Evolutionary conservation across 2,888 invertebrate genomes (phyloP), one percentile per base, ranked within the genome.

Genomic region (Hylaea fasciaria): DNA sequence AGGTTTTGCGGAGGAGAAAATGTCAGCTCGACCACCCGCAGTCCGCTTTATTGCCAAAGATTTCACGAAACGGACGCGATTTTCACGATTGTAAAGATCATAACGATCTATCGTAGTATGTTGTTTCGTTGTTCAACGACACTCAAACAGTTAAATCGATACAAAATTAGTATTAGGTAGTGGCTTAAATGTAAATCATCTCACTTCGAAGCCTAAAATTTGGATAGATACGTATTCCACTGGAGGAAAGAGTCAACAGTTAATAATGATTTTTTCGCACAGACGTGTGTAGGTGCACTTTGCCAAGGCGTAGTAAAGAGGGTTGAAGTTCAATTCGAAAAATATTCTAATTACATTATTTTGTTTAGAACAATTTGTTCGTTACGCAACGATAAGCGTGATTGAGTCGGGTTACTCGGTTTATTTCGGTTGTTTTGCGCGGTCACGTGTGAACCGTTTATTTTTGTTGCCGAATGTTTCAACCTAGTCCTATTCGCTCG

Each of bases 391-490:
- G 66, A 69, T 65, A 72, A 71, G 68, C 72, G 70, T 69, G 66
- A 80, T 78, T 76, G 72, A 72, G 71, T 76, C 76, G 69, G 71
- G 69, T 68, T 72, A 74, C 75, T 69, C 63, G 69, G 71, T 78
- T 75, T 83, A 85, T 85, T 85, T 84, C 74, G 71, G 81, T 77
- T 75, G 72, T 77, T 75, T 76, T 69, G 70, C 68, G 71, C 63
- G 69, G 73, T 86, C 84, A 85, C 88, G 86, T 81, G 86, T 35
- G 57, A 16, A 28, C 16, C 54, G 78, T 83, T 85, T 88, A 87
- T 89, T 87, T 89, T 83, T 70, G 80, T 72, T 71, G 66, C 71
- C 61, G 64, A 72, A 80, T 76, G 76, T 77, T 69, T 67, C 70
- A 68, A 52, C 61, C 61, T 57, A 60, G 66, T 57, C 63, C 62